Evolutionary conservation across 1,140 invertebrate genomes (phyloP).

Genomic region (Dinoponera quadriceps): DNA sequence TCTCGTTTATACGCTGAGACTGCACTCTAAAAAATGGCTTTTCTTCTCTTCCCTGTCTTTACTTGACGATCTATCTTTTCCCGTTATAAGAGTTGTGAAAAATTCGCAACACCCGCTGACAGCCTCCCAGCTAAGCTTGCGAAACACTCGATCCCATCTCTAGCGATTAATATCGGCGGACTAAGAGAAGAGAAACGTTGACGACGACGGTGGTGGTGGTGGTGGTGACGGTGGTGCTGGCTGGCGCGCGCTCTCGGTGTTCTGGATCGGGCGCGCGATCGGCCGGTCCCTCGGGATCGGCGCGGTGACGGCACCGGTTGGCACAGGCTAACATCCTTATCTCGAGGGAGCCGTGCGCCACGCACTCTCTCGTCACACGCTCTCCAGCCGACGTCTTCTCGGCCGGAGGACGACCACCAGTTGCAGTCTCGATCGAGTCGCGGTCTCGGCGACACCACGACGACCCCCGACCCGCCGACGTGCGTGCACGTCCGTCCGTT

Average conservation of each 20-base stretch:
- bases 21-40: too few relatives aligned
- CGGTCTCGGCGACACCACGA: conserved; percentile 15
- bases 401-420: conserved; percentile 61
- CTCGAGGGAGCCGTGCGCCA: conserved; percentile 67
- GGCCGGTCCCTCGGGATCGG: conserved; percentile 78
- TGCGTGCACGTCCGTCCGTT: neutral
- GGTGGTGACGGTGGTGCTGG: conserved; percentile 59
- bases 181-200: neutral
- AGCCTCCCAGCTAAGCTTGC: neutral
- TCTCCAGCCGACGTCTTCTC: conserved; percentile 75
- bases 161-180: neutral
- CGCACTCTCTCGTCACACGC: conserved; percentile 45
- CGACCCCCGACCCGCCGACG: conserved; percentile 67
- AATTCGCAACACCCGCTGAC: too few relatives aligned
- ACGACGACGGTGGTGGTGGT: conserved; percentile 1
- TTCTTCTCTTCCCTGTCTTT: too few relatives aligned
- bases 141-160: conserved; percentile 18
- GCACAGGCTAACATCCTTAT: conserved; percentile 81
- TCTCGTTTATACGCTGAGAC: too few relatives aligned
- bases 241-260: conserved; percentile 72
- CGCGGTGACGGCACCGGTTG: conserved; percentile 83
- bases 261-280: conserved; percentile 68
- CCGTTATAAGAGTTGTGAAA: too few relatives aligned
- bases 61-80: too few relatives aligned
- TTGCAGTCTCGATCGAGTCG: conserved; percentile 69